phyloP scores from a whole-genome alignment of 1,140 invertebrate genomes.

The Anoplophora glabripennis region DNA sequence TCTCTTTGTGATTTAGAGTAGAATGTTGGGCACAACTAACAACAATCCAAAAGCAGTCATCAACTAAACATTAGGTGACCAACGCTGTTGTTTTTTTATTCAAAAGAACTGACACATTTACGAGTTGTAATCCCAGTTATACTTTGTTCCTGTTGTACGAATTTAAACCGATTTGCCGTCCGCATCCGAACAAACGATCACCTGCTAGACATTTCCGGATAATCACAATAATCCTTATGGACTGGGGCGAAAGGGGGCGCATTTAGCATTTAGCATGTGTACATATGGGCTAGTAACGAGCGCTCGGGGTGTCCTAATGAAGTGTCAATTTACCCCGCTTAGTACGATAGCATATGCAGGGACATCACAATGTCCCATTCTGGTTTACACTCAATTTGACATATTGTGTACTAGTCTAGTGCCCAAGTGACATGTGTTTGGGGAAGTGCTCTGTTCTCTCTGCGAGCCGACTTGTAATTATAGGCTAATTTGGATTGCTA shows the following conservation, averaged over 20 bases:
- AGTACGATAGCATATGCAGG: slow-evolving; percentile 30
- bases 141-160: too few species aligned
- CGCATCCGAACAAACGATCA: neutral
- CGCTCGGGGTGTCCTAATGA: slow-evolving; percentile 40
- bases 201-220: neutral
- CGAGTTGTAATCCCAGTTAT: too few species aligned
- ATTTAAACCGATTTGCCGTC: neutral
- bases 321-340: slow-evolving; percentile 39
- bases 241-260: too few species aligned
- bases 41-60: too few species aligned
- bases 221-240: slow-evolving; percentile 3
- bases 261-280: slow-evolving; percentile 14
- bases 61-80: too few species aligned
- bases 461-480: slow-evolving; percentile 14
- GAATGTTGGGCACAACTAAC: too few species aligned
- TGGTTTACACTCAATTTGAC: slow-evolving; percentile 48
- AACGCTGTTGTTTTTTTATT: too few species aligned
- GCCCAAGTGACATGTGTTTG: slow-evolving; percentile 11
- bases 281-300: slow-evolving; percentile 35
- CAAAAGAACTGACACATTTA: too few species aligned
- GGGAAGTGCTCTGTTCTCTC: neutral
- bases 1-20: too few species aligned
- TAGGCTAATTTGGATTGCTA: slow-evolving; percentile 10
- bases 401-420: slow-evolving; percentile 35
- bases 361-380: slow-evolving; percentile 21